phyloP scores from a whole-genome alignment of 2,113 vertebrate genomes.

The Lamprologus speciosus region DNA sequence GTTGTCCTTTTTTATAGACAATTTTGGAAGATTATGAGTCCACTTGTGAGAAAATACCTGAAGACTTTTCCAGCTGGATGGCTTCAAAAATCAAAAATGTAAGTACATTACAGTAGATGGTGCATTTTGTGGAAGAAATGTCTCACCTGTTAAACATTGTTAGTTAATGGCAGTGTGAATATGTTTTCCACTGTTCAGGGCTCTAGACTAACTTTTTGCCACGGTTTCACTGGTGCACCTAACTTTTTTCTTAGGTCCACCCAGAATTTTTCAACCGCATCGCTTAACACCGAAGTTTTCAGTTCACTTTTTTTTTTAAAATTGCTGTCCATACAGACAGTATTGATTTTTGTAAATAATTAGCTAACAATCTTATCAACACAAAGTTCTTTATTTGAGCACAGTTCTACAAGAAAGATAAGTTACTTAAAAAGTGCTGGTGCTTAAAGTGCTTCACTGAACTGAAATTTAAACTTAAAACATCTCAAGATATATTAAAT shows the following conservation, averaged over 20 bases:
- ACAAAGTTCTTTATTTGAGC: not conserved
- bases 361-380: not conserved
- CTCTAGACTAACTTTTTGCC: not conserved
- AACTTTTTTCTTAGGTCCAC: not conserved
- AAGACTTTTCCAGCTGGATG: conserved; percentile 70
- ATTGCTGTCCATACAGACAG: not conserved
- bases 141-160: not conserved
- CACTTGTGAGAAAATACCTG: conserved; percentile 67
- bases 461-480: not conserved
- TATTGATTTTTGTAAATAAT: not conserved
- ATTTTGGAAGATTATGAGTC: conserved; percentile 73
- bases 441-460: not conserved
- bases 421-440: not conserved
- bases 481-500: not conserved
- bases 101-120: conserved; percentile 6
- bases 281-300: not conserved
- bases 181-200: not conserved
- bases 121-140: not conserved
- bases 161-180: accelerated
- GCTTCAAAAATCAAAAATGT: conserved; percentile 74
- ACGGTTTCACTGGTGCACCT: not conserved
- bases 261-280: not conserved
- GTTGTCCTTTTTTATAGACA: conserved; percentile 48
- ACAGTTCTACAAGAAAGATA: not conserved
- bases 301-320: not conserved